Evolutionary conservation across 2,797 vertebrate species (phyloP).

Genomic region (Psittacula derbiana): DNA sequence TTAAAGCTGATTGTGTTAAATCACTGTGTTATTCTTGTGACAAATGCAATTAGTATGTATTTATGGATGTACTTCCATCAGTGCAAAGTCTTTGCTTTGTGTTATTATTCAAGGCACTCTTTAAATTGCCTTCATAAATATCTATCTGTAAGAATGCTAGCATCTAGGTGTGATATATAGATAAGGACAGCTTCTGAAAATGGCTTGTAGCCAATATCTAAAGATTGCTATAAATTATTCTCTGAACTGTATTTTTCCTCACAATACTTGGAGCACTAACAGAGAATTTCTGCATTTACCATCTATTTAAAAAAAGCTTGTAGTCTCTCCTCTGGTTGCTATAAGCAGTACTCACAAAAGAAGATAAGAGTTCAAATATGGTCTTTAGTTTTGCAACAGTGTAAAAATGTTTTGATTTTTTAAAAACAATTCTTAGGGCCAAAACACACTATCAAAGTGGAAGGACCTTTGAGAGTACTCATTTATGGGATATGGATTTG

Average conservation of each 20-base stretch:
- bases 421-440: not conserved
- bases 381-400: not conserved
- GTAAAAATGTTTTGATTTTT: not conserved
- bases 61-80: not conserved
- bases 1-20: conserved; percentile 40
- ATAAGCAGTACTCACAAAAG: not conserved
- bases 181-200: conserved; percentile 2
- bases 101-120: not conserved
- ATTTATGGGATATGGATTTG: not conserved
- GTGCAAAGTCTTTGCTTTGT: not conserved
- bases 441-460: not conserved
- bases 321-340: not conserved
- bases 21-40: conserved; percentile 8
- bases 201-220: not conserved
- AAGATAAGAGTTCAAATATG: not conserved
- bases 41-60: not conserved
- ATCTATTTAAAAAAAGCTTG: not conserved
- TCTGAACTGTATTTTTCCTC: not conserved
- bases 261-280: not conserved
- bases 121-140: conserved; percentile 37
- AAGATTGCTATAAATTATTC: conserved; percentile 43
- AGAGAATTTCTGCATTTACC: not conserved
- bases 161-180: conserved; percentile 43
- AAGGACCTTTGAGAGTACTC: not conserved
- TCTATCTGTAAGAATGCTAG: not conserved